Evolutionary conservation across 2,888 invertebrate species (phyloP), one percentile per base, ranked within the genome.

Genomic region (Cetonia aurata): DNA sequence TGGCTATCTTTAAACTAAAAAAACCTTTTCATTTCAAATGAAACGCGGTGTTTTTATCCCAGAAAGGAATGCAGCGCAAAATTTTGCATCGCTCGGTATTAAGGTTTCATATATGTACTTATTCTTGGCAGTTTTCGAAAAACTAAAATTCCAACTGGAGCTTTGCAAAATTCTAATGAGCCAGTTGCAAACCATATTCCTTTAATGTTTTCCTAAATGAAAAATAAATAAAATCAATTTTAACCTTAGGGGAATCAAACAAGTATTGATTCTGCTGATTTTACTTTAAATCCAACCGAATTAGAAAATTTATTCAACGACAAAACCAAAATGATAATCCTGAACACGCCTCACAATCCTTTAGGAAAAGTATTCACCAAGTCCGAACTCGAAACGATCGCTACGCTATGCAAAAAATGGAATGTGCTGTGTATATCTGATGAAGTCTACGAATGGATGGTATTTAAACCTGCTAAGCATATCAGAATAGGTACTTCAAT

Each of bases 391-490:
- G 86, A 90, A 76, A 81, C 89, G 74, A 94, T 99, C 75, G 97
- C 96, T 0, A 87, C 92, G 74, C 85, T 99, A 69, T 98, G 97
- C 83, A 93, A 93, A 81, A 95, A 97, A 80, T 92, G 96, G 88
- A 92, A 99, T 82, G 93, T 94, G 4, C 85, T 99, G 10, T 97
- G 96, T 69, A 85, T 99, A 15, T 92, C 97, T 0, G 99, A 99
- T 84, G 99, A 99, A 84, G 99, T 99, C 0, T 99, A 99, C 78
- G 99, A 99, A 83, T 98, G 98, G 96, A 89, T 99, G 83, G 93
- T 95, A 9, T 97, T 92, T 79, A 89, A 93, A 79, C 93, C 93
- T 0, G 87, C 89, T 25, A 87, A 93, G 78, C 96, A 98, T 83
- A 89, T 97, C 71, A 89, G 97, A 81, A 98, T 99, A 71, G 37